Evolutionary conservation across 2,888 invertebrate genomes (phyloP).

Genomic region (Agapetus fuscipes): DNA sequence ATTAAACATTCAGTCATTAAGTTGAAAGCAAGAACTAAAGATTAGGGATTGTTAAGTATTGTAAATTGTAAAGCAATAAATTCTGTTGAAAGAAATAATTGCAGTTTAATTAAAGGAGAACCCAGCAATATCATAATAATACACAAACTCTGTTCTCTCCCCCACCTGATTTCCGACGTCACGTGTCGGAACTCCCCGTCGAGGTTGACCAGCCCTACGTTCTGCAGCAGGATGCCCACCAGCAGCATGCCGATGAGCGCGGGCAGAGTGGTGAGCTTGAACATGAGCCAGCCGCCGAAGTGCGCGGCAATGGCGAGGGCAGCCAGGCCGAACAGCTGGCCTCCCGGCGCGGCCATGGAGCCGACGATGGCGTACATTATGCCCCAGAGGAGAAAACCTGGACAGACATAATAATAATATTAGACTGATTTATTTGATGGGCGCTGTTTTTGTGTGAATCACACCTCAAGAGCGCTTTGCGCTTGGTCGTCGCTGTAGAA

Average conservation of each 20-base stretch:
- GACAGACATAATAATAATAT: conserved; percentile 5
- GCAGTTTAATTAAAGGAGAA: no score
- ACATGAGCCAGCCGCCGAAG: conserved; percentile 74
- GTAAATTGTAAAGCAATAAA: no score
- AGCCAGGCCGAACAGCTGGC: conserved; percentile 69
- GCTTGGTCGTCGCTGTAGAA: no score
- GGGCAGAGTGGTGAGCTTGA: conserved; percentile 67
- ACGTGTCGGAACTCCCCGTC: conserved; percentile 57
- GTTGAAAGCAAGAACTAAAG: no score
- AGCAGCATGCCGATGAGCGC: conserved; percentile 81
- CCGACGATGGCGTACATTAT: conserved; percentile 68
- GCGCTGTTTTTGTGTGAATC: no score
- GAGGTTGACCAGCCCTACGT: conserved; percentile 62
- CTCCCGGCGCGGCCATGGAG: conserved; percentile 71
- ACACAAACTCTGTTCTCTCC: no score
- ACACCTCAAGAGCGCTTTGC: no score
- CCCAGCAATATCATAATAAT: no score
- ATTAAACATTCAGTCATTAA: no score
- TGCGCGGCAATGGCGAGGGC: conserved; percentile 66
- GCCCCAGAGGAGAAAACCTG: conserved; percentile 64
- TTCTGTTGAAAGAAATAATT: no score
- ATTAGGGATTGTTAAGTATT: no score
- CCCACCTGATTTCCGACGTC: conserved; percentile 60
- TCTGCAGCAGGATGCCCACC: conserved; percentile 64
- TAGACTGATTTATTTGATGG: no score